These are phyloP conservation scores for Oscarella lobularis DNA, from an alignment of 37 sponge, comb jelly and placozoan species.

Conservation along the genomic window DNA sequence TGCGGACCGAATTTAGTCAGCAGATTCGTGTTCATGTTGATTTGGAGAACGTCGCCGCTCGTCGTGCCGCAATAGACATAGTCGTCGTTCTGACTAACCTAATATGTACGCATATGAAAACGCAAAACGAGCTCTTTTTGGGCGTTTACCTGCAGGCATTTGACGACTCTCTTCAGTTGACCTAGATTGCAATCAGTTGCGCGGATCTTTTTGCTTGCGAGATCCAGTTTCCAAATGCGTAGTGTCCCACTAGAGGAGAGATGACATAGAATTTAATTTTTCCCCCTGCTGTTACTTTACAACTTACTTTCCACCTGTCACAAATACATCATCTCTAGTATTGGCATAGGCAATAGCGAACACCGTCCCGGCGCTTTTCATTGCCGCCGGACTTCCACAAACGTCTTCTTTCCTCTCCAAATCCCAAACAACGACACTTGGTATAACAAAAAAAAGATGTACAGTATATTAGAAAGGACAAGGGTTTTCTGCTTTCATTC, in stretches of 20 bases:
- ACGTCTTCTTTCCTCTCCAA: constrained; percentile 65
- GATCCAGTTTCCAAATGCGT: constrained; percentile 85
- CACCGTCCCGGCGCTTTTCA: constrained; percentile 79
- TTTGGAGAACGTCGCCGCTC: constrained; percentile 79
- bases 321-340: constrained; percentile 57
- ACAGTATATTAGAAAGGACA: background rate
- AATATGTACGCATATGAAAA: background rate
- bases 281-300: background rate
- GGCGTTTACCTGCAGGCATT: constrained; percentile 50
- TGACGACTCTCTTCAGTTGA: constrained; percentile 77
- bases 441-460: background rate
- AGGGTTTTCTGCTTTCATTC: background rate
- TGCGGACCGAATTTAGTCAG: constrained; percentile 75
- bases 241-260: constrained; percentile 60
- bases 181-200: constrained; percentile 89
- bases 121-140: background rate
- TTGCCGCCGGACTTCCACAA: constrained; percentile 87
- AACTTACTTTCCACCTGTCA: constrained; percentile 96
- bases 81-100: constrained; percentile 59
- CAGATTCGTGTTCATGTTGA: constrained; percentile 70
- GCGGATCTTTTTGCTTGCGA: constrained; percentile 67
- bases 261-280: background rate
- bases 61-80: constrained; percentile 90
- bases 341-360: constrained; percentile 60
- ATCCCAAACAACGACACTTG: constrained; percentile 92